phyloP scores from a whole-genome alignment of 2,797 vertebrate genomes.

The Sebastolobus alascanus region DNA sequence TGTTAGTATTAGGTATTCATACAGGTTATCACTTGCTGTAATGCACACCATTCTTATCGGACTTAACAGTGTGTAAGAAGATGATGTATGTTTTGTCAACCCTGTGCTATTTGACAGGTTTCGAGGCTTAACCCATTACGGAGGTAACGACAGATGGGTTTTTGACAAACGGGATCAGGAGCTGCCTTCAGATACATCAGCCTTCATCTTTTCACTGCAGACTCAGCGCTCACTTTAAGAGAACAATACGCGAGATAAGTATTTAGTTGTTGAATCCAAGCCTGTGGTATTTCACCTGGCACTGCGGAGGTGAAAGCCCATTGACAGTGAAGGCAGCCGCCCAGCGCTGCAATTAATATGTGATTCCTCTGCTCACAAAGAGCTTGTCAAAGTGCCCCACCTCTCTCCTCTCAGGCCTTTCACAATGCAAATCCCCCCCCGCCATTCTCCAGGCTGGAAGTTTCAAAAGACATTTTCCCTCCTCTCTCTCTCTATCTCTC shows the following conservation, averaged over 20 bases:
- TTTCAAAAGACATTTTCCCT: slow-evolving; percentile 56
- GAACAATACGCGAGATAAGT: slow-evolving; percentile 76
- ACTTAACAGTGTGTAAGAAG: slow-evolving; percentile 52
- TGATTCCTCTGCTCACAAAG: slow-evolving; percentile 85
- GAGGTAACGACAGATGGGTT: slow-evolving; percentile 72
- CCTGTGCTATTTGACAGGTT: slow-evolving; percentile 66
- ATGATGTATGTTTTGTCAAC: slow-evolving; percentile 70
- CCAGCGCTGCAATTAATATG: slow-evolving; percentile 80
- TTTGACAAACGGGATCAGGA: slow-evolving; percentile 68
- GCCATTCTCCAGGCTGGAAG: slow-evolving; percentile 62
- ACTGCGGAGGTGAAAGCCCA: slow-evolving; percentile 63
- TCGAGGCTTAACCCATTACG: slow-evolving; percentile 69
- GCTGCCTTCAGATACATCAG: slow-evolving; percentile 61
- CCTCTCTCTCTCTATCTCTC: background rate
- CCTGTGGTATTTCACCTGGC: slow-evolving; percentile 74
- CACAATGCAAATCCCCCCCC: slow-evolving; percentile 85
- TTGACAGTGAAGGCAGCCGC: slow-evolving; percentile 79
- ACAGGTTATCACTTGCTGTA: slow-evolving; percentile 67
- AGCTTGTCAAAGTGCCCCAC: slow-evolving; percentile 74
- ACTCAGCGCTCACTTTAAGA: slow-evolving; percentile 72
- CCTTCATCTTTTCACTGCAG: slow-evolving; percentile 78
- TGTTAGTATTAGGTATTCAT: slow-evolving; percentile 3
- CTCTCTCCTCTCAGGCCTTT: slow-evolving; percentile 80
- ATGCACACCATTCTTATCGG: slow-evolving; percentile 56
- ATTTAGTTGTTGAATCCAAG: slow-evolving; percentile 80